Base-by-base conservation (phyloP, 2,113 vertebrate species). In the Tetrax tetrax region DNA sequence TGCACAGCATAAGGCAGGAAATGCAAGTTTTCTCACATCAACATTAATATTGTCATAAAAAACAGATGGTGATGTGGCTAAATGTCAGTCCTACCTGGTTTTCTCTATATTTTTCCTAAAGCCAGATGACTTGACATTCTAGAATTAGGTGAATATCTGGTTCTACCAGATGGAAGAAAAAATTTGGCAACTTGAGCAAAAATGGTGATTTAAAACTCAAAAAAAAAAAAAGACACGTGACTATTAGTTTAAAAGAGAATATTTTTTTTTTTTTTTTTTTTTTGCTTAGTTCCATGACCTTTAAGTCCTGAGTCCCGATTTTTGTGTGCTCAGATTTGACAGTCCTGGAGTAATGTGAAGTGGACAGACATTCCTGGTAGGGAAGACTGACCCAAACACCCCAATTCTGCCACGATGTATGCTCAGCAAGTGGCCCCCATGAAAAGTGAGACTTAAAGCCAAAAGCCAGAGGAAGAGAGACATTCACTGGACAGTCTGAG, bases 351-450 rank as follows among this genome's bases (percentile, higher is more conserved):
- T 27, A n/a, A 54, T 33, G 9, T 14, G 53, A 89, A 68, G 19
- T 2, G 31, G 31, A 37, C 64, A 53, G 18, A 10, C 12, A 2
- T 37, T 81, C 20, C 43, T 48, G 12, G 5, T 48, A 27, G 35
- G 29, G 56, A 64, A 60, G 48, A 33, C 54, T 69, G 69, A 75
- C 35, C 38, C 29, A 12, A 31, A 21, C 29, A 10, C 8, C 29
- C 15, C 22, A 19, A 2, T 16, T 53, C 33, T 83, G 43, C 64
- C 23, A 0, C 0, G 2, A 3, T 15, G 11, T 5, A 3, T 1
- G 14, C 41, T 91, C 27, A n/a, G 15, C 3, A 13, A 27, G 13
- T 3, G 29, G 22, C 5, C 20, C 19, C 21, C 14, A 29, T 0
- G 3, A 6, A 61, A 45, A 64, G 4, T 2, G 6, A 43, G 74